Conservation (phyloP, 2,113 vertebrate species). For the Chaenogobius annularis region DNA sequence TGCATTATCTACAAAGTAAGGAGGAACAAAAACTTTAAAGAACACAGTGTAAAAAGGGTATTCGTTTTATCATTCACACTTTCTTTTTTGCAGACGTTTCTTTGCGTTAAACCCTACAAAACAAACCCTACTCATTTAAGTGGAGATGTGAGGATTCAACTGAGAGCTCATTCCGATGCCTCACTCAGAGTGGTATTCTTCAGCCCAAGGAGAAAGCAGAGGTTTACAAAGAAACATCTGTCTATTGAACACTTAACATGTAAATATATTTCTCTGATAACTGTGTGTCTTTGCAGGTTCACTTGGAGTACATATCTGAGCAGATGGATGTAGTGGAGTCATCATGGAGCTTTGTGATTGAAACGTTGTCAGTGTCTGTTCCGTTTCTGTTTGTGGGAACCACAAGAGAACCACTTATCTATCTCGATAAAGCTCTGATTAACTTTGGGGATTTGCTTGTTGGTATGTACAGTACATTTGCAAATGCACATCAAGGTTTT, state of each 20-base stretch:
- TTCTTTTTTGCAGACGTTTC: conserved; percentile 76
- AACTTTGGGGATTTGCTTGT: conserved; percentile 80
- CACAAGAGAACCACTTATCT: conserved; percentile 79
- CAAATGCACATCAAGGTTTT: not conserved
- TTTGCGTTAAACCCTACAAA: conserved; percentile 85
- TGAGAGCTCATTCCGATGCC: conserved; percentile 78
- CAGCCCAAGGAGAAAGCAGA: conserved; percentile 82
- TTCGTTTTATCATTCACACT: conserved; percentile 2
- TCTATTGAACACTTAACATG: not conserved
- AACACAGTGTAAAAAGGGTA: too few relatives aligned
- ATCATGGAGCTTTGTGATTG: conserved; percentile 85
- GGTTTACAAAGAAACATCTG: conserved; percentile 61
- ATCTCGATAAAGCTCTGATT: conserved; percentile 79
- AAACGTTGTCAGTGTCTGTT: conserved; percentile 77
- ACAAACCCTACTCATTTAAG: conserved; percentile 76
- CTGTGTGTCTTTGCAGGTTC: conserved; percentile 70
- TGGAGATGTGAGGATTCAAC: conserved; percentile 82
- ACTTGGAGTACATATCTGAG: conserved; percentile 81
- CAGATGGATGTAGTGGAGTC: conserved; percentile 82
- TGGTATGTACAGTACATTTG: conserved; percentile 67
- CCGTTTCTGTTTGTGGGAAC: conserved; percentile 87
- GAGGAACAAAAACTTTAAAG: not conserved
- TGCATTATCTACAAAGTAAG: conserved; percentile 72
- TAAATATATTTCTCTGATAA: not conserved
- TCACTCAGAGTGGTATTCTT: conserved; percentile 77